Conservation (phyloP, 1,140 invertebrate genomes). For the Formica exsecta region DNA sequence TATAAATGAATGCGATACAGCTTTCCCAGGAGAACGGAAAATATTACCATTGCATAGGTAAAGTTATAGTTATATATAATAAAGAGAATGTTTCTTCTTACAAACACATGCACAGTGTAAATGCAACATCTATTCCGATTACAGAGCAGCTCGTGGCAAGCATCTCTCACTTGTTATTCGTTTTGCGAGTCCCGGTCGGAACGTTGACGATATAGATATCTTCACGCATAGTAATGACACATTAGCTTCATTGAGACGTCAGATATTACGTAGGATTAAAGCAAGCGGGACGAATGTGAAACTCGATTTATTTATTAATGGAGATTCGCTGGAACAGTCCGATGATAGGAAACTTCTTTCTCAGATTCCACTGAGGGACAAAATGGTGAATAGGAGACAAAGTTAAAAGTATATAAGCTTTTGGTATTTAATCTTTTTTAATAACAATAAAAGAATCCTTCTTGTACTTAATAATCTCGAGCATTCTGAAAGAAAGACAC, state of each 20-base stretch:
- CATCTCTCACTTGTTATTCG: too few species aligned
- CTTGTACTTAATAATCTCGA: slow-evolving; percentile 74
- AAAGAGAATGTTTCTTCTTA: not conserved
- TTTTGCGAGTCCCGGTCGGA: slow-evolving; percentile 95
- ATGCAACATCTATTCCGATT: too few species aligned
- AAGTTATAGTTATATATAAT: not conserved
- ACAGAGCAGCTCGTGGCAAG: too few species aligned
- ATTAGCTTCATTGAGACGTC: slow-evolving; percentile 92
- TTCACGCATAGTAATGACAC: slow-evolving; percentile 98
- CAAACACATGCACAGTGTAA: too few species aligned
- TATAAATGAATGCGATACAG: slow-evolving; percentile 97
- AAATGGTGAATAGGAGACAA: slow-evolving; percentile 90
- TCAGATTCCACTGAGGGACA: slow-evolving; percentile 95
- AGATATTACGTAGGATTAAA: slow-evolving; percentile 92
- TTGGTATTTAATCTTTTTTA: slow-evolving; percentile 72
- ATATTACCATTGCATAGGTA: slow-evolving; percentile 95
- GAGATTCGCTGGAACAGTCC: slow-evolving; percentile 94
- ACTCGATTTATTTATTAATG: slow-evolving; percentile 96
- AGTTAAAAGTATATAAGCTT: slow-evolving; percentile 59
- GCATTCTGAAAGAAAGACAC: slow-evolving; percentile 67
- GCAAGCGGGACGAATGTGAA: slow-evolving; percentile 90
- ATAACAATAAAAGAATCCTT: slow-evolving; percentile 63
- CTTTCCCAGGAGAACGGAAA: slow-evolving; percentile 95
- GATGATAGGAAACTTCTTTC: slow-evolving; percentile 96
- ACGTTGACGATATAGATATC: slow-evolving; percentile 97